A percentile compares a stretch with the other conserved stretches of the same genome.
Conservation (phyloP, 1,140 invertebrate genomes). For the Calephelis virginiensis region DNA sequence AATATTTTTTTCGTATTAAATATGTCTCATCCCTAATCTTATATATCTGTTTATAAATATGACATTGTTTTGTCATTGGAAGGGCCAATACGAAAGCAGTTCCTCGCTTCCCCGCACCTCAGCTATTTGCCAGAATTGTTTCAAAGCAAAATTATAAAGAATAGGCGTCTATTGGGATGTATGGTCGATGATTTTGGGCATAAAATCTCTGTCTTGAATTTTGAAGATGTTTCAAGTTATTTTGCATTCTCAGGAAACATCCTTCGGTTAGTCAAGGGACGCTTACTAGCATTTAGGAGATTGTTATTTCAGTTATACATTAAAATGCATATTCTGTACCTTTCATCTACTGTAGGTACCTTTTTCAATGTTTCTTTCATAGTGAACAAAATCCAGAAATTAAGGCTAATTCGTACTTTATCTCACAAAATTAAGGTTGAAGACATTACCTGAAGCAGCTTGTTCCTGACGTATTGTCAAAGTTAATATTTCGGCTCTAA, state of each 20-base stretch:
- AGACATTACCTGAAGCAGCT: slow-evolving; percentile 40
- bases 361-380: slow-evolving; percentile 63
- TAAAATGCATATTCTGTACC: slow-evolving; percentile 46
- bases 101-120: too few relatives aligned
- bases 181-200: too few relatives aligned
- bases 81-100: too few relatives aligned
- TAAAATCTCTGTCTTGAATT: slow-evolving; percentile 20
- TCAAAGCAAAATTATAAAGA: too few relatives aligned
- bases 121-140: too few relatives aligned
- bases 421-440: slow-evolving; percentile 28
- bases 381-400: slow-evolving; percentile 47
- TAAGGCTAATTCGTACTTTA: slow-evolving; percentile 36
- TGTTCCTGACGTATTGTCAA: slow-evolving; percentile 44
- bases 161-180: too few relatives aligned
- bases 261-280: slow-evolving; percentile 40
- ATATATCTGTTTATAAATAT: too few relatives aligned
- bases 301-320: slow-evolving; percentile 49
- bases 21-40: too few relatives aligned
- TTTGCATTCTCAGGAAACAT: slow-evolving; percentile 48
- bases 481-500: slow-evolving; percentile 52
- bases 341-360: slow-evolving; percentile 53
- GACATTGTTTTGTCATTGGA: too few relatives aligned
- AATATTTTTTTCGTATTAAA: too few relatives aligned
- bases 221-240: too few relatives aligned
- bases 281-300: slow-evolving; percentile 54